Evolutionary conservation across 1,140 invertebrate species (phyloP).

Genomic region (Drosophila prosaltans): DNA sequence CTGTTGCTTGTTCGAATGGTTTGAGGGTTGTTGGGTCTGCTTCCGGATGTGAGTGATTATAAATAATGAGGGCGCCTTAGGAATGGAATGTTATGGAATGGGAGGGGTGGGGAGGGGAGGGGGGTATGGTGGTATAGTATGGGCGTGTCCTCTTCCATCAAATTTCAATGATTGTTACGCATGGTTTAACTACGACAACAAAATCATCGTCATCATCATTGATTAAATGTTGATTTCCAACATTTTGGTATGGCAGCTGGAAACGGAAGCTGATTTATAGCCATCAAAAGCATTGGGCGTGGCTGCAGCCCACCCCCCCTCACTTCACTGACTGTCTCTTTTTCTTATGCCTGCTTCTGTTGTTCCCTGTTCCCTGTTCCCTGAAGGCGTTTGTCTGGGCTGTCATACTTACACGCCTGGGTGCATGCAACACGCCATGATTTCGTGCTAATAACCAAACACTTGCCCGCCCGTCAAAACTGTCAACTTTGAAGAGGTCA

Average conservation of each 20-base stretch:
- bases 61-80: constrained; percentile 59
- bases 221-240: constrained; percentile 23
- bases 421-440: constrained; percentile 57
- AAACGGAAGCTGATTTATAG: constrained; percentile 26
- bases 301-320: constrained; percentile 22
- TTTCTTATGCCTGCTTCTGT: not conserved
- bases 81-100: constrained; percentile 7
- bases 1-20: too few species aligned
- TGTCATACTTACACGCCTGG: constrained; percentile 50
- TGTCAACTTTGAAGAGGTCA: constrained; percentile 9
- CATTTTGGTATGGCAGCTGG: not conserved
- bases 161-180: constrained; percentile 49
- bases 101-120: not conserved
- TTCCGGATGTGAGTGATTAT: constrained; percentile 71
- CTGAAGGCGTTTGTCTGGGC: constrained; percentile 38
- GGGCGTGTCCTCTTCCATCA: constrained; percentile 38
- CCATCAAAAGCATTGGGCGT: constrained; percentile 42
- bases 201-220: constrained; percentile 10
- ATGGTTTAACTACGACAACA: constrained; percentile 12
- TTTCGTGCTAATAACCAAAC: constrained; percentile 50
- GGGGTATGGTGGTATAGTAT: not conserved
- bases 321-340: not conserved
- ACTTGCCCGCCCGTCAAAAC: constrained; percentile 21
- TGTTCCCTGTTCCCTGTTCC: not conserved
- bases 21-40: not conserved